Percentiles rank a stretch among this genome's conserved stretches.
phyloP scores from a whole-genome alignment of 2,888 invertebrate species.

The Anoplius nigerrimus region DNA sequence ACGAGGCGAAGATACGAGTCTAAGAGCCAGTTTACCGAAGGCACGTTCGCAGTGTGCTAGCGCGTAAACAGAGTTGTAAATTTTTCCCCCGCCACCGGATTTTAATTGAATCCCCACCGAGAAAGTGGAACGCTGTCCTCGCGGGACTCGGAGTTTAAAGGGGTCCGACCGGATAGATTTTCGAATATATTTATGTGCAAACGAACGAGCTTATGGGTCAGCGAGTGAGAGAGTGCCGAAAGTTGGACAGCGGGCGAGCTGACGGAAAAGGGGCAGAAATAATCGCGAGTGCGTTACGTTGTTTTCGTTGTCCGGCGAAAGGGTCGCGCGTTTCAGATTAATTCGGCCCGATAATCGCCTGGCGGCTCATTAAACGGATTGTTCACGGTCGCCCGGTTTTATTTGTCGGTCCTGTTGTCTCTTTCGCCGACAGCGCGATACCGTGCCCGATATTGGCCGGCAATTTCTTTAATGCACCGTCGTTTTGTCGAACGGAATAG shows the following conservation, averaged over 20 bases:
- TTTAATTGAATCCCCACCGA: conserved; percentile 58
- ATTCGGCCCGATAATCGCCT: conserved; percentile 27
- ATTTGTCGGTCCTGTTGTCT: too few species aligned
- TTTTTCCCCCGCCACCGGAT: conserved; percentile 50
- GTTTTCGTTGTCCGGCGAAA: not conserved
- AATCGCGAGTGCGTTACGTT: not conserved
- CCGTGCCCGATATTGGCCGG: too few species aligned
- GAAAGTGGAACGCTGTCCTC: conserved; percentile 6
- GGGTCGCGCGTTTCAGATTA: conserved; percentile 13
- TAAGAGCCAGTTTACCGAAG: conserved; percentile 35
- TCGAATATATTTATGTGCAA: not conserved
- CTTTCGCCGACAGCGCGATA: too few species aligned
- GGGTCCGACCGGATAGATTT: not conserved
- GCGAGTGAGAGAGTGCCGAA: not conserved
- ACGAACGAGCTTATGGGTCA: too few species aligned
- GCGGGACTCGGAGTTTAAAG: not conserved
- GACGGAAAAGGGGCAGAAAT: too few species aligned
- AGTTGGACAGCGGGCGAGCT: not conserved
- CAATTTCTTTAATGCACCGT: too few species aligned
- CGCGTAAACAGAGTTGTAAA: conserved; percentile 68
- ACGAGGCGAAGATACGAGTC: conserved; percentile 38
- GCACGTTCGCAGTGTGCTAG: conserved; percentile 17
- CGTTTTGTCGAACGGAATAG: too few species aligned
- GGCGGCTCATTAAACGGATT: conserved; percentile 19
- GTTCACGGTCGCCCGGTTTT: not conserved